Conservation (phyloP, 2,797 vertebrate species). For the Sciurus vulgaris region DNA sequence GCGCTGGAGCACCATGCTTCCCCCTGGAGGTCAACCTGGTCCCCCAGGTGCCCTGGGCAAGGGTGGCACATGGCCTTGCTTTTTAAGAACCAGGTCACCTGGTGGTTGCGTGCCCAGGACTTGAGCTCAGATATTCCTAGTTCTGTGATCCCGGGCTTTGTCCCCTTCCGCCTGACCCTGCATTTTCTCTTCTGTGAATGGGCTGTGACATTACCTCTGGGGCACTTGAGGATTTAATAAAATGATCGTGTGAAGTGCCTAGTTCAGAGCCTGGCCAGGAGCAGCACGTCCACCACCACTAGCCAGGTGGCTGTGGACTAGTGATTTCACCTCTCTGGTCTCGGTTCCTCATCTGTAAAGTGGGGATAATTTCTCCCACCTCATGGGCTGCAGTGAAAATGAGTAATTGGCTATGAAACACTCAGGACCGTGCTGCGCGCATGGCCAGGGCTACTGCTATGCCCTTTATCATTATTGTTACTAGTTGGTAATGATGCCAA, state of each 20-base stretch:
- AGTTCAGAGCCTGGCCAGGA: background rate
- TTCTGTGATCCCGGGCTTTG: background rate
- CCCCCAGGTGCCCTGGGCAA: background rate
- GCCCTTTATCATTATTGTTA: background rate
- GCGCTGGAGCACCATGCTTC: background rate
- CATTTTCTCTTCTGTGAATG: background rate
- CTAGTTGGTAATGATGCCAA: too few relatives aligned
- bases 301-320: background rate
- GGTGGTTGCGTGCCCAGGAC: background rate
- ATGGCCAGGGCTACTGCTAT: background rate
- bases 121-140: background rate
- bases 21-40: background rate
- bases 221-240: background rate
- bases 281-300: rapidly evolving
- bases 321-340: background rate
- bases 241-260: background rate
- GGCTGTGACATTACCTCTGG: background rate
- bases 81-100: background rate
- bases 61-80: background rate
- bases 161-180: background rate
- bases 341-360: constrained; percentile 19
- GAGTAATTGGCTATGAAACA: background rate
- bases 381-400: background rate
- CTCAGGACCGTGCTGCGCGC: rapidly evolving
- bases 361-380: background rate